phyloP scores from a whole-genome alignment of 2,888 invertebrate genomes.

The Nesidiocoris tenuis region DNA sequence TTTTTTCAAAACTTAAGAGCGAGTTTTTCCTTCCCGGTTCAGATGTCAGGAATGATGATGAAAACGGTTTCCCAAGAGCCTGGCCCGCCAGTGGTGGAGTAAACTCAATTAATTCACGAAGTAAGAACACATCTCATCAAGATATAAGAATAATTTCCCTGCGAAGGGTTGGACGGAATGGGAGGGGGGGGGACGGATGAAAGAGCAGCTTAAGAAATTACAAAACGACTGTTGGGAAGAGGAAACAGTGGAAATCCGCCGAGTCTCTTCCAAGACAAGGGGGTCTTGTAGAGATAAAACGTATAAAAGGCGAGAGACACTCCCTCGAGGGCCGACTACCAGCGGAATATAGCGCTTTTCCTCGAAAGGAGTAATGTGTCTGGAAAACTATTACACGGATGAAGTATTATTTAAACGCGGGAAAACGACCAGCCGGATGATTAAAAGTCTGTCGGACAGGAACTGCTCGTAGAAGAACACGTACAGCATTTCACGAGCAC shows the following conservation, averaged over 20 bases:
- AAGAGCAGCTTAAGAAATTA: neutral
- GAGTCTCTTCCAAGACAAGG: neutral
- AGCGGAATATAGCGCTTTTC: neutral
- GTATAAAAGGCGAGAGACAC: neutral
- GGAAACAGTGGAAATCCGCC: slow-evolving; percentile 2
- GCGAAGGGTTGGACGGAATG: neutral
- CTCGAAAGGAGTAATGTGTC: neutral
- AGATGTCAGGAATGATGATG: slow-evolving; percentile 23
- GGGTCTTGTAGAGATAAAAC: neutral
- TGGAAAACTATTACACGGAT: neutral
- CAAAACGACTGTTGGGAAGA: neutral
- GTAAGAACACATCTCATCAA: slow-evolving; percentile 37
- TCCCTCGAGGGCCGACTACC: neutral
- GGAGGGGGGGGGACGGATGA: slow-evolving; percentile 3
- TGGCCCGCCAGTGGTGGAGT: neutral
- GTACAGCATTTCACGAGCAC: neutral
- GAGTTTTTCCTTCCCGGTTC: slow-evolving; percentile 11
- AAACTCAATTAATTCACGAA: slow-evolving; percentile 32
- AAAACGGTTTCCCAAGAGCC: slow-evolving; percentile 23
- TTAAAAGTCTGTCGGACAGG: neutral
- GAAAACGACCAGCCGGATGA: neutral
- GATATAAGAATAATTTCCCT: slow-evolving; percentile 36
- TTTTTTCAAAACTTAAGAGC: slow-evolving; percentile 5
- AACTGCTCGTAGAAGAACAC: neutral
- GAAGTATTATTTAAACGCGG: neutral